phyloP scores from a whole-genome alignment of 2,113 vertebrate genomes.

The Neomonachus schauinslandi region DNA sequence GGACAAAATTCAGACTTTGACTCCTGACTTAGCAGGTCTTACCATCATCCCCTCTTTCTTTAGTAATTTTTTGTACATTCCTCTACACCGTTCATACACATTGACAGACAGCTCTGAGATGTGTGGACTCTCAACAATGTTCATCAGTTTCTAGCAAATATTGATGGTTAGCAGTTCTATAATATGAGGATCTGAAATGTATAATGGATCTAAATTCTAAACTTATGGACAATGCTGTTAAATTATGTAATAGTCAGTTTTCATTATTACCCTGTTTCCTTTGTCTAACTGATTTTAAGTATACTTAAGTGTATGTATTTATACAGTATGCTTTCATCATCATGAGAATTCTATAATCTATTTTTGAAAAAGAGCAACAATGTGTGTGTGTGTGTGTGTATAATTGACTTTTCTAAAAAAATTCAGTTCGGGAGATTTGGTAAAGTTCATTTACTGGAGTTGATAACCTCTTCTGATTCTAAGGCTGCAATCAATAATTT shows the following conservation, averaged over 20 bases:
- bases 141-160: background rate
- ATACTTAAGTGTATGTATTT: background rate
- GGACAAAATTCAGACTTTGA: background rate
- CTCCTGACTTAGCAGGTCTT: background rate
- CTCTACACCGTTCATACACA: background rate
- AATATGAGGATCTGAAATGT: background rate
- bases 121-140: background rate
- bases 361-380: background rate
- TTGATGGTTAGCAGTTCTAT: background rate
- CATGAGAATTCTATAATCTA: background rate
- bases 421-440: background rate
- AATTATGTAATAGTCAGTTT: background rate
- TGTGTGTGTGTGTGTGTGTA: background rate
- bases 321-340: background rate
- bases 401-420: background rate
- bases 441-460: background rate
- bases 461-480: conserved; percentile 2
- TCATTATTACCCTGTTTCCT: background rate
- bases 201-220: background rate
- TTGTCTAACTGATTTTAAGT: background rate
- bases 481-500: background rate
- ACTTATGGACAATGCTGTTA: background rate
- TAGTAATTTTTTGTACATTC: background rate
- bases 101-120: background rate
- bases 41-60: background rate